Conservation (phyloP, 2,113 vertebrate species). For the Peromyscus maniculatus region DNA sequence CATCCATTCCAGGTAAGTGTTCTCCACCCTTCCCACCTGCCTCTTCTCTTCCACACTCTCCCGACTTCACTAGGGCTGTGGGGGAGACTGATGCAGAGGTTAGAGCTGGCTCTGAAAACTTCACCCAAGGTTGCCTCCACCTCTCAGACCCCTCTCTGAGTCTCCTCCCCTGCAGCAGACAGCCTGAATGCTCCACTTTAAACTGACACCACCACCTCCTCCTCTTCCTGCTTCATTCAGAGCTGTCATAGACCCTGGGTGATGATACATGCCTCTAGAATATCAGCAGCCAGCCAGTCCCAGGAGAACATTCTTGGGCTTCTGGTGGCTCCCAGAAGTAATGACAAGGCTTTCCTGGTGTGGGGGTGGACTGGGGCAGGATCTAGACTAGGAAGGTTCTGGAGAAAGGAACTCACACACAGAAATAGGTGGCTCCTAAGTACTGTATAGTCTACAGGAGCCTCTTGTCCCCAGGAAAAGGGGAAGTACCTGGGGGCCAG, state of each 20-base stretch:
- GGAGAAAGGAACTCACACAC: background rate
- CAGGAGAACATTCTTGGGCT: constrained; percentile 3
- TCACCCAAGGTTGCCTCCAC: background rate
- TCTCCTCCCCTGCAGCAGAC: background rate
- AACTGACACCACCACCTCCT: background rate
- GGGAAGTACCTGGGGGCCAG: background rate
- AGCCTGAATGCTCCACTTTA: background rate
- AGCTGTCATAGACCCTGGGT: background rate
- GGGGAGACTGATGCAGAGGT: background rate
- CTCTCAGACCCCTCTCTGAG: rapidly evolving
- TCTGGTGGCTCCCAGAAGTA: background rate
- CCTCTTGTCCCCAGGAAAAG: background rate
- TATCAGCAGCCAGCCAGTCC: constrained; percentile 42
- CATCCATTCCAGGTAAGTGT: background rate
- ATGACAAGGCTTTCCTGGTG: background rate
- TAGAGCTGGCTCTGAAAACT: constrained; percentile 40
- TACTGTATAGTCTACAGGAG: rapidly evolving
- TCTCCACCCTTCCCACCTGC: background rate
- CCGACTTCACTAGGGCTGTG: background rate
- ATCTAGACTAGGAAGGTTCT: no score
- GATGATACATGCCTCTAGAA: constrained; percentile 34
- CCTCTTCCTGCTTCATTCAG: background rate
- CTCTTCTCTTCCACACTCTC: background rate
- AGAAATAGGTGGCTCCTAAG: background rate
- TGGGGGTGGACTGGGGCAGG: background rate